These are phyloP conservation scores for Darevskia mixta DNA, from an alignment of 2,797 vertebrate species.

Conservation along the genomic window DNA sequence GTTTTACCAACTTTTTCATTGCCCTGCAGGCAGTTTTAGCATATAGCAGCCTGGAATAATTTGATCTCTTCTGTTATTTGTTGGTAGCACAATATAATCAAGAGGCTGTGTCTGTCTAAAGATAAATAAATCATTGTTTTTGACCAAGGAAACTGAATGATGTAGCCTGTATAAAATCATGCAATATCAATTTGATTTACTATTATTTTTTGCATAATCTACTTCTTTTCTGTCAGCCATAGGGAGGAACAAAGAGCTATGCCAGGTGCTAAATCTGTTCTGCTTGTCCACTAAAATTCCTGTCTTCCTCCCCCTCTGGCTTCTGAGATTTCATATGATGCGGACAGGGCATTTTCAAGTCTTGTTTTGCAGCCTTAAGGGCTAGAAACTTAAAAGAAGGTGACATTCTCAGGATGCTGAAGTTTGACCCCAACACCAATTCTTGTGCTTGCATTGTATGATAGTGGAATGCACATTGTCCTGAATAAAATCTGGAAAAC, in stretches of 20 bases:
- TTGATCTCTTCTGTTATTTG: background rate
- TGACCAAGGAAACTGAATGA: background rate
- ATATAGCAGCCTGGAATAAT: background rate
- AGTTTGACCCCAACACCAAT: background rate
- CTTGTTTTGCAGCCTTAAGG: background rate
- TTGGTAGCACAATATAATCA: background rate
- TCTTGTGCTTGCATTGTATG: background rate
- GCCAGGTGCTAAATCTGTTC: background rate
- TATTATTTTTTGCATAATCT: background rate
- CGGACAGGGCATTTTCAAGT: no score
- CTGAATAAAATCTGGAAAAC: background rate
- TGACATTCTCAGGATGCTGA: background rate
- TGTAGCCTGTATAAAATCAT: background rate
- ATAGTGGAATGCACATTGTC: background rate
- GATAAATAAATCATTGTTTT: background rate
- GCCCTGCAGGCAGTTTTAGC: background rate
- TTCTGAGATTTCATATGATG: background rate
- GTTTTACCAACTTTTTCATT: conserved; percentile 1
- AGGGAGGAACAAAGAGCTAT: background rate
- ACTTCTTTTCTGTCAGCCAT: background rate
- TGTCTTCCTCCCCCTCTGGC: background rate
- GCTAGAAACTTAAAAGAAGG: background rate
- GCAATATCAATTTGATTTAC: background rate
- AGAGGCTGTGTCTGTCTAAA: background rate
- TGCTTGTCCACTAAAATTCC: background rate